These are phyloP conservation scores for Marasmarcha lunaedactyla DNA, from an alignment of 2,888 invertebrate genomes.

Conservation along the genomic window DNA sequence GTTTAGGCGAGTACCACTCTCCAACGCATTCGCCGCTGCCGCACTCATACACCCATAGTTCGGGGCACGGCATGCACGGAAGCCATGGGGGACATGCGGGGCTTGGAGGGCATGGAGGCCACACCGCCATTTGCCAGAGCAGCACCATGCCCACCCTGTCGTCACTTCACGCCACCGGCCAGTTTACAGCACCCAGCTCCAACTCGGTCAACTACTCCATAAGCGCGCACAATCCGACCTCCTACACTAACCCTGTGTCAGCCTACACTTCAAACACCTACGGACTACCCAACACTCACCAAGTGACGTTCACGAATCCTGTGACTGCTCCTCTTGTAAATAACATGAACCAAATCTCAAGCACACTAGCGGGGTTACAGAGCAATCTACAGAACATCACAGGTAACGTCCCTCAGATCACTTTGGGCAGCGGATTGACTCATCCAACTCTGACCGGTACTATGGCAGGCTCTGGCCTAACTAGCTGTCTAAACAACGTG, in stretches of 20 bases:
- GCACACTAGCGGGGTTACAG: constrained; percentile 57
- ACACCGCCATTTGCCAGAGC: constrained; percentile 68
- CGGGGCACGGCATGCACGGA: constrained; percentile 19
- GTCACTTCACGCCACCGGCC: constrained; percentile 55
- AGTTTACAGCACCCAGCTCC: constrained; percentile 57
- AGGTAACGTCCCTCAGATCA: constrained; percentile 53
- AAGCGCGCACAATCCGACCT: constrained; percentile 61
- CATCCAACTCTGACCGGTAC: constrained; percentile 60
- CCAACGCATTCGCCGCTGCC: constrained; percentile 71
- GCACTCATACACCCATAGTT: constrained; percentile 61
- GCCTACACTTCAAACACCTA: constrained; percentile 57
- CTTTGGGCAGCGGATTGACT: constrained; percentile 47
- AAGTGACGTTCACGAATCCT: constrained; percentile 64
- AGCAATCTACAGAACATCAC: constrained; percentile 58
- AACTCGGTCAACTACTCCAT: constrained; percentile 63
- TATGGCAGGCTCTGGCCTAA: constrained; percentile 56
- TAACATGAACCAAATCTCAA: constrained; percentile 62
- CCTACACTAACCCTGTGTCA: constrained; percentile 64
- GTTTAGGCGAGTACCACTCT: constrained; percentile 74
- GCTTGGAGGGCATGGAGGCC: constrained; percentile 18
- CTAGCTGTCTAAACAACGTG: constrained; percentile 53
- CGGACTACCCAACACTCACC: constrained; percentile 58
- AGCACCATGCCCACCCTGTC: constrained; percentile 75
- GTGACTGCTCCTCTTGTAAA: constrained; percentile 61
- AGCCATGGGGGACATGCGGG: too few relatives aligned